Evolutionary conservation across 2,888 invertebrate species (phyloP).

Genomic region (Machimus rusticus): DNA sequence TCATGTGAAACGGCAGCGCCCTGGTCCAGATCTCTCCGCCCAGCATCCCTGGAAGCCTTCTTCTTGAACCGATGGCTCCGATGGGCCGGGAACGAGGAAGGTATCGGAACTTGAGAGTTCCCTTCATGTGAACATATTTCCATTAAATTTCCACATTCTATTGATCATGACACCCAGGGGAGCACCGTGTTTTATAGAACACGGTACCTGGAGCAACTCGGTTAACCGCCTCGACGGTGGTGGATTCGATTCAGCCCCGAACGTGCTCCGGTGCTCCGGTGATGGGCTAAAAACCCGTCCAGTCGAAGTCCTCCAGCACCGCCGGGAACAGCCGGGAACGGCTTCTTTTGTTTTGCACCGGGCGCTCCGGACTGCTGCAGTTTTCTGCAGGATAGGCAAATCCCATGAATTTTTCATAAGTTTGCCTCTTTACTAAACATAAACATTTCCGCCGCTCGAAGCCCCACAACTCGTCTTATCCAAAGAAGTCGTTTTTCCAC

Average conservation of each 20-base stretch:
- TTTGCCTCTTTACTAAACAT: background rate
- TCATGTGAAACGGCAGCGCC: constrained; percentile 2
- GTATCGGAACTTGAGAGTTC: constrained; percentile 24
- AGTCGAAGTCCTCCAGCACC: background rate
- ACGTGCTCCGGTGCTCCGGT: background rate
- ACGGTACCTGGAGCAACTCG: constrained; percentile 31
- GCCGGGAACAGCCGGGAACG: background rate
- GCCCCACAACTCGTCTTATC: background rate
- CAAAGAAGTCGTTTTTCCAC: background rate
- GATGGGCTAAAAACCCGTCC: constrained; percentile 4
- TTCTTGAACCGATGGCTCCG: background rate
- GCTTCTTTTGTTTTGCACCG: constrained; percentile 6
- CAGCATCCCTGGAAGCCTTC: background rate
- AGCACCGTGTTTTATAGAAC: constrained; percentile 41
- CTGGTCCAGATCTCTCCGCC: background rate
- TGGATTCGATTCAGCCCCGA: constrained; percentile 5
- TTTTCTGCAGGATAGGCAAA: background rate
- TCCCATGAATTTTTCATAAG: constrained; percentile 18
- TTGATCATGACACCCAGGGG: constrained; percentile 48
- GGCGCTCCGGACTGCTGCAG: background rate
- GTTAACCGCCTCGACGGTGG: background rate
- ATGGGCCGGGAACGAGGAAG: background rate
- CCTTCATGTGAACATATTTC: constrained; percentile 39
- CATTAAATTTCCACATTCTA: constrained; percentile 48
- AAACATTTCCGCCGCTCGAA: background rate